Evolutionary conservation across 2,113 vertebrate genomes (phyloP).

Genomic region (Aleadryas rufinucha): DNA sequence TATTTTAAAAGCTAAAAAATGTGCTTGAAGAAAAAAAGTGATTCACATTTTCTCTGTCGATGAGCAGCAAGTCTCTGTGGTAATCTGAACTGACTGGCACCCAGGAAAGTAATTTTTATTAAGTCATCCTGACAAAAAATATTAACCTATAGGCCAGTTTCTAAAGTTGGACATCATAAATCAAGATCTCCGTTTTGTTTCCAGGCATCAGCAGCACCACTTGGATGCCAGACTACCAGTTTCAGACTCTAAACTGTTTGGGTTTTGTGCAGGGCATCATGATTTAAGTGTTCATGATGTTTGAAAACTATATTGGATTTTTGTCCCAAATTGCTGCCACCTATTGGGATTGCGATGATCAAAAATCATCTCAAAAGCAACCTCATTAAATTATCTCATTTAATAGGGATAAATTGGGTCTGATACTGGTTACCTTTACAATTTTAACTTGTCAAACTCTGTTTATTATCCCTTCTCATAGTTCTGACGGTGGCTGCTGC

Average conservation of each 20-base stretch:
- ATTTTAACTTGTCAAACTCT: neutral
- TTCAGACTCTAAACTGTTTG: neutral
- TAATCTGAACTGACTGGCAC: neutral
- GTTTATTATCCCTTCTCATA: neutral
- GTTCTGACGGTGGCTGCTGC: rapidly evolving
- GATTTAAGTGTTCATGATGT: neutral
- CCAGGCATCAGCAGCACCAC: neutral
- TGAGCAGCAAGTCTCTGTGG: neutral
- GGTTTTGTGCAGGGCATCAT: neutral
- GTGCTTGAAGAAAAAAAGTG: neutral
- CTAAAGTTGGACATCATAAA: neutral
- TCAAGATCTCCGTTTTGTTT: neutral
- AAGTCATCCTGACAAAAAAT: neutral
- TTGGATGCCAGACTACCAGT: neutral
- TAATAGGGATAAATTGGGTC: neutral
- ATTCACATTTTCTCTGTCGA: neutral
- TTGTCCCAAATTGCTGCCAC: neutral
- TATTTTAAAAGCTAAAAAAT: neutral
- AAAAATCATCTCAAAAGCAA: neutral
- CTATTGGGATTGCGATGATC: neutral
- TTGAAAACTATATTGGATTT: neutral
- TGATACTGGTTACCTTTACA: neutral
- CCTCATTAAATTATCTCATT: neutral
- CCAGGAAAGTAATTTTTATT: neutral
- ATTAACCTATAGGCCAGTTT: neutral